These are phyloP conservation scores for Beris chalybata DNA, from an alignment of 2,888 invertebrate genomes.

Conservation along the genomic window DNA sequence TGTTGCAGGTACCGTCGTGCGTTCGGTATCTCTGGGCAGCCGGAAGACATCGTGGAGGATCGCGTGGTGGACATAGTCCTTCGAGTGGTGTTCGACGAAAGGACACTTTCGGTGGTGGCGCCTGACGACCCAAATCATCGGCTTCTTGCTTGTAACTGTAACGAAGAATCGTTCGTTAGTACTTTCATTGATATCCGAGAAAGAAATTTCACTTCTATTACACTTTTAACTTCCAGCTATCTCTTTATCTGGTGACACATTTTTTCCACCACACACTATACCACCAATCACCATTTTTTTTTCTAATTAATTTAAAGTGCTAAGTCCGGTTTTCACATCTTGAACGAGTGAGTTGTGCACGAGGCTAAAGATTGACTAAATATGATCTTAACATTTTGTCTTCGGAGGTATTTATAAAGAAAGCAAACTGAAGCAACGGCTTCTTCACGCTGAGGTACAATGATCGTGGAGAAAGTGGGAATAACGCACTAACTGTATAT, in stretches of 20 bases:
- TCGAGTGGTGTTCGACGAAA: constrained; percentile 54
- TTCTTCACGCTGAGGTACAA: constrained; percentile 13
- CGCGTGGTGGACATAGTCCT: constrained; percentile 66
- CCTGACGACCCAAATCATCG: constrained; percentile 51
- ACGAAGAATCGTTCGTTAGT: constrained; percentile 10
- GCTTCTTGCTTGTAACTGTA: constrained; percentile 51
- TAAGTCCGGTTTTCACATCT: constrained; percentile 11
- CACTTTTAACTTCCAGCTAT: background rate
- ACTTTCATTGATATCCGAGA: too few species aligned
- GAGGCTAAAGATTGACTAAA: constrained; percentile 9
- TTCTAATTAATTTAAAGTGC: background rate
- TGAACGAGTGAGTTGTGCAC: constrained; percentile 9
- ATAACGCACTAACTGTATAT: constrained; percentile 19
- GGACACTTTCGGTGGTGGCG: constrained; percentile 52
- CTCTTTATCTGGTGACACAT: too few species aligned
- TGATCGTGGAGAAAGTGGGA: constrained; percentile 29
- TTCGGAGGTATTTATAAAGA: constrained; percentile 25
- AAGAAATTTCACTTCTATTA: too few species aligned
- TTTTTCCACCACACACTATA: too few species aligned
- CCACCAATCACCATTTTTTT: too few species aligned
- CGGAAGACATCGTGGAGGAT: constrained; percentile 68
- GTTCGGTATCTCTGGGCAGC: constrained; percentile 77
- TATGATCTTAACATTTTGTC: constrained; percentile 9
- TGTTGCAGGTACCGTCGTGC: constrained; percentile 89
- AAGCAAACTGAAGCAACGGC: background rate